Conservation (phyloP, 2,113 vertebrate genomes). For the Callipepla californica region DNA sequence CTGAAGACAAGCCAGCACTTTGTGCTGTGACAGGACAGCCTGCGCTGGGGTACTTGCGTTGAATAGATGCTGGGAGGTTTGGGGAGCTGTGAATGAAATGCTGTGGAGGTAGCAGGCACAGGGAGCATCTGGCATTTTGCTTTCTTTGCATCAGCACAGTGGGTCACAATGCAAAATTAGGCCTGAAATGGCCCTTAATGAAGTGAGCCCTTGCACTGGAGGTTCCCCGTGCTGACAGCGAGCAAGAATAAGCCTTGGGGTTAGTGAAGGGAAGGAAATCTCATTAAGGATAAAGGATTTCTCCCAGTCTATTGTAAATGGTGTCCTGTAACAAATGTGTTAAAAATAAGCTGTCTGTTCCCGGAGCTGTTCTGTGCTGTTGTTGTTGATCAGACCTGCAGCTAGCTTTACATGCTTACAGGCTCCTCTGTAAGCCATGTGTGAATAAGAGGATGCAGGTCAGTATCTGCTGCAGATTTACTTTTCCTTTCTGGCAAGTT, state of each 20-base stretch:
- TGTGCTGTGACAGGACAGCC: slow-evolving; percentile 70
- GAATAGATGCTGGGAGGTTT: slow-evolving; percentile 69
- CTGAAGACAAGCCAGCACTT: slow-evolving; percentile 78
- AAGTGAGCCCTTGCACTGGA: slow-evolving; percentile 64
- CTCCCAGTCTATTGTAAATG: neutral
- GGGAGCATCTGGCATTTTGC: slow-evolving; percentile 71
- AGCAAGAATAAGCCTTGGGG: neutral
- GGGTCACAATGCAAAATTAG: slow-evolving; percentile 68
- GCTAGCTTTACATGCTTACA: neutral
- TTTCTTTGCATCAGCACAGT: slow-evolving; percentile 50
- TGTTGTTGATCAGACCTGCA: neutral
- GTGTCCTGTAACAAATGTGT: neutral
- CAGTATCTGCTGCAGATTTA: slow-evolving; percentile 21
- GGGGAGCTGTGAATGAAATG: slow-evolving; percentile 56
- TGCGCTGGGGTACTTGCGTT: slow-evolving; percentile 66
- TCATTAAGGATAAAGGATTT: neutral
- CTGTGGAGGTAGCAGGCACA: slow-evolving; percentile 46
- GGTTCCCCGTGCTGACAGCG: neutral
- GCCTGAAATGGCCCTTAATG: slow-evolving; percentile 63
- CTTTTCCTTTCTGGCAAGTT: slow-evolving; percentile 45
- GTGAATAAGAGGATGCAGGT: neutral
- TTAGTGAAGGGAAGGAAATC: slow-evolving; percentile 25
- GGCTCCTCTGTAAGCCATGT: neutral
- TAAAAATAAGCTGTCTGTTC: neutral
- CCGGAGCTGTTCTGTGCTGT: neutral